Percentiles rank a stretch among this genome's conserved stretches.
Conservation (phyloP, 2,797 vertebrate genomes). For the Enteromius paludinosus region DNA sequence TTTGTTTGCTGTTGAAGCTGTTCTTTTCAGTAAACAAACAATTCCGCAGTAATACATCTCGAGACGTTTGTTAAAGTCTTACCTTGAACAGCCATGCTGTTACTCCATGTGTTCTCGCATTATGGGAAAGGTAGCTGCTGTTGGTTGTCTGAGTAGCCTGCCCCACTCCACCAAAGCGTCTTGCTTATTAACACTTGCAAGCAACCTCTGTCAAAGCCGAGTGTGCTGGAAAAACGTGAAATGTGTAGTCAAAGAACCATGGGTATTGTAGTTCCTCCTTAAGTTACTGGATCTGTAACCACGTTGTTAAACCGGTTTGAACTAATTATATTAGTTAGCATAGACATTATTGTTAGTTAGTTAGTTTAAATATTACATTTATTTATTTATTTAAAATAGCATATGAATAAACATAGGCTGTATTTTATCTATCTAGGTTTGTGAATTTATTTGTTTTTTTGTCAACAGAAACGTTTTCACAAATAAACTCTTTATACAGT, state of each 20-base stretch:
- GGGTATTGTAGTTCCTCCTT: slow-evolving; percentile 74
- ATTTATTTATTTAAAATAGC: background rate
- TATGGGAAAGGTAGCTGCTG: slow-evolving; percentile 54
- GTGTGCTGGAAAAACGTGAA: slow-evolving; percentile 62
- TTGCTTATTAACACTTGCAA: slow-evolving; percentile 71
- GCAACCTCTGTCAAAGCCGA: slow-evolving; percentile 58
- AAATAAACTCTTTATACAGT: too few relatives aligned
- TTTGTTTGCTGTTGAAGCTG: slow-evolving; percentile 21
- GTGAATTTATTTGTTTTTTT: background rate
- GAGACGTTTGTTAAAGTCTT: slow-evolving; percentile 56
- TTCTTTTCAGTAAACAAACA: slow-evolving; percentile 3
- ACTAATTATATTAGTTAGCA: background rate
- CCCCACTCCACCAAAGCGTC: slow-evolving; percentile 63
- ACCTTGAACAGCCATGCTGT: slow-evolving; percentile 82
- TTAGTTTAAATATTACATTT: background rate
- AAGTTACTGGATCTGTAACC: background rate
- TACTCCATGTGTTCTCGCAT: slow-evolving; percentile 70
- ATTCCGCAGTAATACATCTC: background rate
- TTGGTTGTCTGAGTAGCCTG: slow-evolving; percentile 52
- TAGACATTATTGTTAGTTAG: background rate
- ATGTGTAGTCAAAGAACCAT: slow-evolving; percentile 62
- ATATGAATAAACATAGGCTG: background rate
- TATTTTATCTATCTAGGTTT: background rate
- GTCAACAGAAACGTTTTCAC: too few relatives aligned
- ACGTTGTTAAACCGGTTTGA: slow-evolving; percentile 11